Conservation (phyloP, 2,797 vertebrate genomes). For the Brotogeris chrysoptera region DNA sequence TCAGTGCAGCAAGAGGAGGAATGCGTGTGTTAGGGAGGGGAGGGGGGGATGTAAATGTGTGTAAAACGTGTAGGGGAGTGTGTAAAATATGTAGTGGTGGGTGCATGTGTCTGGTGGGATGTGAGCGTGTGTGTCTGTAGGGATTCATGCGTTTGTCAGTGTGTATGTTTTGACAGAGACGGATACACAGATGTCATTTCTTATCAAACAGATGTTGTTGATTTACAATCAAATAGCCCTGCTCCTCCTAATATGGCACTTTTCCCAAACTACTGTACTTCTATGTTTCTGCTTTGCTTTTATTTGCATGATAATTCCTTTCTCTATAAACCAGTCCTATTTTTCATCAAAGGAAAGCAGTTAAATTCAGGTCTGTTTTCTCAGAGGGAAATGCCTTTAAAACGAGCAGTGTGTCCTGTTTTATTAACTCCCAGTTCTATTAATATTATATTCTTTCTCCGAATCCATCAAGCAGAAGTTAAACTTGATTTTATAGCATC, state of each 20-base stretch:
- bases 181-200: slow-evolving; percentile 38
- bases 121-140: background rate
- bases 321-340: background rate
- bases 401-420: slow-evolving; percentile 29
- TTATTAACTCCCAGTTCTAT: slow-evolving; percentile 54
- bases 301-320: slow-evolving; percentile 3
- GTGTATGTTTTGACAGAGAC: background rate
- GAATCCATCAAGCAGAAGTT: slow-evolving; percentile 53
- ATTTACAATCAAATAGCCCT: slow-evolving; percentile 58
- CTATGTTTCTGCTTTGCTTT: slow-evolving; percentile 34
- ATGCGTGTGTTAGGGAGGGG: rapidly evolving
- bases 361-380: slow-evolving; percentile 11
- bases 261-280: slow-evolving; percentile 65
- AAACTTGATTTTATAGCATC: slow-evolving; percentile 53
- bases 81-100: background rate
- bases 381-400: slow-evolving; percentile 36
- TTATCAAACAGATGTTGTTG: slow-evolving; percentile 60
- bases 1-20: background rate
- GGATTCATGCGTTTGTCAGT: background rate
- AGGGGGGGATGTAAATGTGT: background rate
- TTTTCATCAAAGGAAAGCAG: slow-evolving; percentile 35
- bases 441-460: slow-evolving; percentile 25
- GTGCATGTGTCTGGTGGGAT: background rate
- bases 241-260: slow-evolving; percentile 55
- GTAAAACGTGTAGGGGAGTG: background rate